Base-by-base conservation (phyloP, 2,113 vertebrate genomes). In the Spermophilus dauricus region DNA sequence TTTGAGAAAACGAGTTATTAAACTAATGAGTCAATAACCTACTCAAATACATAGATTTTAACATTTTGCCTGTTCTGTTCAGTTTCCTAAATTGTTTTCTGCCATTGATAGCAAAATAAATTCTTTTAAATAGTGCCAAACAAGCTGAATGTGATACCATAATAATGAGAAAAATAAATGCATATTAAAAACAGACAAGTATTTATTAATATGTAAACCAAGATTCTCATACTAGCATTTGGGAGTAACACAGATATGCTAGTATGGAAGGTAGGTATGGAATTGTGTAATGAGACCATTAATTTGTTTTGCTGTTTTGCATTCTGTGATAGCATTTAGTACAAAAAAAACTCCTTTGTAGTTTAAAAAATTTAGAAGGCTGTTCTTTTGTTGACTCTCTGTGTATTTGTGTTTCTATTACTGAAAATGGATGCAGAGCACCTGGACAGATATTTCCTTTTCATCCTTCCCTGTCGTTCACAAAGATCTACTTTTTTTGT, bases 1-100 rank as follows among this genome's bases (percentile, higher is more conserved):
- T 89, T 97, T 94, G 67, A 95, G 94, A 98, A 98, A 97, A 88
- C 4, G 0, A 96, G 90, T 96, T 97, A 78, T 94, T 97, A 88
- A 89, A 94, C 51, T 96, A 94, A 94, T 76, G 88, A 97, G 93
- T 73, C 80, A 95, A 92, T 80, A 88, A 96, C 93, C 86, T 89
- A 76, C 89, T 92, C 80, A 91, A 94, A 97, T 81, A 67, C 30
- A 97, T 95, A 92, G 53, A 97, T 97, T 96, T 63, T 86, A 85
- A 96, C 81, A 65, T 72, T 96, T 97, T 96, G 70, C 48, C 78
- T 91, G 89, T 86, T 97, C 94, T 83, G 26, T 67, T 95, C 80
- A 73, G 77, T 39, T 96, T 95, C 84, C 78, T 87, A 84, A 94
- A 96, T 87, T 97, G 81, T 86, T 97, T 97, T 93, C 95, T 97